phyloP scores from a whole-genome alignment of 2,113 vertebrate species.

The Hippopotamus amphibius region DNA sequence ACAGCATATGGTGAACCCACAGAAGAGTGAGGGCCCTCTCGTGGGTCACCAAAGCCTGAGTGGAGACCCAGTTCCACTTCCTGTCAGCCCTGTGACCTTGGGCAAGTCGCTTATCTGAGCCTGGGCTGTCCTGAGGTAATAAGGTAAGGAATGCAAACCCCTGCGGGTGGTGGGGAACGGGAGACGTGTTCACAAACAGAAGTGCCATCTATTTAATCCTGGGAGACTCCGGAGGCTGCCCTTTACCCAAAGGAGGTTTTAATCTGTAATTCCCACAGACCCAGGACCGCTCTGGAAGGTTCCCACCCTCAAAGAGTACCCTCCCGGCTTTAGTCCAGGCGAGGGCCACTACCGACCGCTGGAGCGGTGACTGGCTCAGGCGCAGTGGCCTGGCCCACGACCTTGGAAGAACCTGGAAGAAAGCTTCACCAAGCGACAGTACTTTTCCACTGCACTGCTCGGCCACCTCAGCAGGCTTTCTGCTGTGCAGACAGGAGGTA shows the following conservation, averaged over 20 bases:
- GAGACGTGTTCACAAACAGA: background rate
- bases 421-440: conserved; percentile 71
- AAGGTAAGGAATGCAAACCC: background rate
- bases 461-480: conserved; percentile 63
- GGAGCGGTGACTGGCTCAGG: background rate
- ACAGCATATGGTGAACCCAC: background rate
- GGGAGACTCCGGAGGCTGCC: background rate
- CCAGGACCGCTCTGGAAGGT: background rate
- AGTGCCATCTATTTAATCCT: background rate
- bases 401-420: conserved; percentile 75
- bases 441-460: conserved; percentile 76
- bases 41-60: background rate
- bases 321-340: background rate
- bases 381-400: conserved; percentile 57
- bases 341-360: background rate
- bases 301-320: background rate
- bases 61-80: background rate
- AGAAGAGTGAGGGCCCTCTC: background rate
- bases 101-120: background rate
- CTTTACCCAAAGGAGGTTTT: background rate
- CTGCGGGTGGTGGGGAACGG: background rate
- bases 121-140: background rate
- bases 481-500: conserved; percentile 53
- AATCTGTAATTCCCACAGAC: background rate
- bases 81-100: background rate